Evolutionary conservation across 2,113 vertebrate species (phyloP).

Genomic region (Pholis gunnellus): DNA sequence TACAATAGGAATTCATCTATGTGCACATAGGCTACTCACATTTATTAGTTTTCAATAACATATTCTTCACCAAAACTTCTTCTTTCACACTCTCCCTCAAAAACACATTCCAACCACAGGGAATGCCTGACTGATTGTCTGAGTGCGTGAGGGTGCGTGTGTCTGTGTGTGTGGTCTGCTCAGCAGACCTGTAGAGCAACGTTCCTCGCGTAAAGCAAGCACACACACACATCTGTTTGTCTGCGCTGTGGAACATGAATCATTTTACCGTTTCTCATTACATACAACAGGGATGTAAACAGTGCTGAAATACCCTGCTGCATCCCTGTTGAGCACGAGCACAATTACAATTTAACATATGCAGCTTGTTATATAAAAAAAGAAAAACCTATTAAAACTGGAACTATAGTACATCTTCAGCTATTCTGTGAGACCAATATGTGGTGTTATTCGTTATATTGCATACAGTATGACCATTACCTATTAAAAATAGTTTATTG

Average conservation of each 20-base stretch:
- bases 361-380: neutral
- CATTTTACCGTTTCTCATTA: conserved; percentile 24
- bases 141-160: conserved; percentile 49
- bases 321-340: neutral
- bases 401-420: neutral
- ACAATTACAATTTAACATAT: conserved; percentile 14
- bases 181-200: conserved; percentile 57
- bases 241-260: conserved; percentile 18
- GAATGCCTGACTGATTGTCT: conserved; percentile 68
- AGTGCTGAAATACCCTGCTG: neutral
- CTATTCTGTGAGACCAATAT: conserved; percentile 15
- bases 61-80: conserved; percentile 46
- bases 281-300: neutral
- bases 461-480: neutral
- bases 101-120: conserved; percentile 74
- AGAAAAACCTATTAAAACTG: neutral
- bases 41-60: conserved; percentile 10
- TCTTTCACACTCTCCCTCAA: conserved; percentile 59
- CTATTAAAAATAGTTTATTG: neutral
- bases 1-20: neutral
- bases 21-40: neutral
- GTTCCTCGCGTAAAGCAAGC: conserved; percentile 56
- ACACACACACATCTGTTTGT: conserved; percentile 47
- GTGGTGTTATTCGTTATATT: conserved; percentile 3
- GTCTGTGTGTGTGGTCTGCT: conserved; percentile 71